Base-by-base conservation (phyloP, 2,888 invertebrate genomes). In the Strigamia crassipes region DNA sequence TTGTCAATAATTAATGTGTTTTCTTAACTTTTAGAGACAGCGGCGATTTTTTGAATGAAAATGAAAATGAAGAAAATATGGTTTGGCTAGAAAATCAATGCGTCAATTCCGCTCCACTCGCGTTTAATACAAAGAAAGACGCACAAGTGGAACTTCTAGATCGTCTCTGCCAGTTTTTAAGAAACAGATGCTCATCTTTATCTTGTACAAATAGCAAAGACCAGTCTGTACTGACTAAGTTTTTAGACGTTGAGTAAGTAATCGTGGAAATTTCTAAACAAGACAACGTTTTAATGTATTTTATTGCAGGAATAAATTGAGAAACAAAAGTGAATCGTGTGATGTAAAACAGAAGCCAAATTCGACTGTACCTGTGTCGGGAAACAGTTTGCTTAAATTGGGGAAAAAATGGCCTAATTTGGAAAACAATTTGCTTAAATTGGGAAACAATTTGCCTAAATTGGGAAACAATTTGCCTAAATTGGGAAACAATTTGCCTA, bases 21-120 rank as follows among this genome's bases (percentile, higher is more conserved):
- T 46, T 46, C 3, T n/a, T 5, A 3, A 46, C 12, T 46, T 5
- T 15, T 13, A 46, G 46, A 46, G 5, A 46, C 8, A 5, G 12
- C 15, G 46, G 15, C 13, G 46, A 13, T 0, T 46, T 46, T 46
- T n/a, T 0, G 0, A 13, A 46, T n/a, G 46, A 46, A n/a, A n/a
- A 13, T n/a, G 15, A 46, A 15, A 46, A n/a, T 46, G 46, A 46
- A 4, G 46, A 46, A 13, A 46, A 46, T 5, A 46, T 46, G 4
- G 21, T 21, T 66, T 66, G 61, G 61, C 61, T 66, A n/a, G 61
- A 66, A 66, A 21, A n/a, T 23, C 61, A 66, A 66, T n/a, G 10
- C 8, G 18, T 8, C 13, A 23, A 21, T 21, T 66, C 61, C 8
- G 18, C 61, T 1, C 18, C 13, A n/a, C n/a, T 46, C 1, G 1